Evolutionary conservation across 2,888 invertebrate genomes (phyloP).

Genomic region (Drosophila acutilabella): DNA sequence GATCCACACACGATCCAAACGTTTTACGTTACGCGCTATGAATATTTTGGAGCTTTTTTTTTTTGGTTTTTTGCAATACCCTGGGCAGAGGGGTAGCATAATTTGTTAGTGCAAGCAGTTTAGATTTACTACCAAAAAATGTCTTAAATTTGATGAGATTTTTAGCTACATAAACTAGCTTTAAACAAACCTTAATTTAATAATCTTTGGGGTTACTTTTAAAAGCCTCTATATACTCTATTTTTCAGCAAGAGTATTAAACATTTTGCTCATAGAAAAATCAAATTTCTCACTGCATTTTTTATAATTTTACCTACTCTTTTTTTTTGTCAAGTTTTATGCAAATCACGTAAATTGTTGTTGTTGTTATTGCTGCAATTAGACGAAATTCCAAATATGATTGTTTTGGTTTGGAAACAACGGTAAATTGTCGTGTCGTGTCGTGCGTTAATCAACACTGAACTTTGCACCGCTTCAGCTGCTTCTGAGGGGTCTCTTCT

Average conservation of each 20-base stretch:
- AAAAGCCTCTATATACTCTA: too few species aligned
- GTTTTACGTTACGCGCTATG: slow-evolving; percentile 40
- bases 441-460: slow-evolving; percentile 23
- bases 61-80: not conserved
- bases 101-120: too few species aligned
- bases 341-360: slow-evolving; percentile 62
- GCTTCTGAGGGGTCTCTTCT: slow-evolving; percentile 18
- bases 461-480: slow-evolving; percentile 38
- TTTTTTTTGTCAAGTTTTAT: slow-evolving; percentile 40
- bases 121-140: too few species aligned
- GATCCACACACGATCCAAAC: slow-evolving; percentile 26
- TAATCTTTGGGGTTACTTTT: not conserved
- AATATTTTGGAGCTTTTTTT: slow-evolving; percentile 28
- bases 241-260: too few species aligned
- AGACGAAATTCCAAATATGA: slow-evolving; percentile 39
- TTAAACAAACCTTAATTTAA: too few species aligned
- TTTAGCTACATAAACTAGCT: too few species aligned
- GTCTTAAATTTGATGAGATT: too few species aligned
- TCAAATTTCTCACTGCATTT: too few species aligned
- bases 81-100: too few species aligned
- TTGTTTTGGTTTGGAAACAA: slow-evolving; percentile 21
- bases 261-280: too few species aligned
- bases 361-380: slow-evolving; percentile 44
- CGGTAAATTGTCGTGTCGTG: slow-evolving; percentile 32
- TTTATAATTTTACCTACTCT: too few species aligned